These are phyloP conservation scores for Anthoptus insignis DNA, from an alignment of 2,888 invertebrate genomes.

Conservation along the genomic window DNA sequence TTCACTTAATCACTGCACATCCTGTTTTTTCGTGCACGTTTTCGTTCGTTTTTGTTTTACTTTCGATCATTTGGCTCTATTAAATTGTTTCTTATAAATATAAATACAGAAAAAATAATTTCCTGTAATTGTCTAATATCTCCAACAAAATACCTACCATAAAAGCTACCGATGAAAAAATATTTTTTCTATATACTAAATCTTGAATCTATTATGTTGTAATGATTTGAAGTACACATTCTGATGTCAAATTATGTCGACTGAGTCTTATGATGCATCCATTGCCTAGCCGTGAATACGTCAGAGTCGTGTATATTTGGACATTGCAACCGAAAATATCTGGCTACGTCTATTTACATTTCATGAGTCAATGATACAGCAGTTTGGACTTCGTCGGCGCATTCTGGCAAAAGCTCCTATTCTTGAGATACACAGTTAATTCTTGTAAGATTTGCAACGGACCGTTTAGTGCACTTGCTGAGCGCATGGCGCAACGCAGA, in stretches of 20 bases:
- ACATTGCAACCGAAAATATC: conserved; percentile 28
- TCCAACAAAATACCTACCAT: no score
- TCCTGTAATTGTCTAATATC: no score
- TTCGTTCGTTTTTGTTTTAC: conserved; percentile 16
- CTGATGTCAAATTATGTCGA: neutral
- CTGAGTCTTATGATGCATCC: neutral
- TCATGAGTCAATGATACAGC: conserved; percentile 35
- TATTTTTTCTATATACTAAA: no score
- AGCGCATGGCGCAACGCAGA: conserved; percentile 58
- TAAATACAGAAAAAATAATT: no score
- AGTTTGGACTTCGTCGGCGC: conserved; percentile 16
- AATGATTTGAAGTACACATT: neutral
- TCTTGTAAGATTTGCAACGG: conserved; percentile 54
- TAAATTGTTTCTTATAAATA: no score
- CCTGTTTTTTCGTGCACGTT: conserved; percentile 11
- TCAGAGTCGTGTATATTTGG: conserved; percentile 20
- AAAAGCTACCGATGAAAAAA: no score
- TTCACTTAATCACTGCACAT: conserved; percentile 39
- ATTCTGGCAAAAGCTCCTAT: conserved; percentile 54
- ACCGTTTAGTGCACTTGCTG: conserved; percentile 45
- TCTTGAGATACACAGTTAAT: conserved; percentile 59
- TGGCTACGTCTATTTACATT: conserved; percentile 25
- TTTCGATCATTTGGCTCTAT: conserved; percentile 29
- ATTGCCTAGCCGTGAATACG: neutral
- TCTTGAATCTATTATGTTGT: neutral